These are phyloP conservation scores for Polydrusus tereticollis DNA, from an alignment of 2,888 invertebrate species.

Conservation along the genomic window DNA sequence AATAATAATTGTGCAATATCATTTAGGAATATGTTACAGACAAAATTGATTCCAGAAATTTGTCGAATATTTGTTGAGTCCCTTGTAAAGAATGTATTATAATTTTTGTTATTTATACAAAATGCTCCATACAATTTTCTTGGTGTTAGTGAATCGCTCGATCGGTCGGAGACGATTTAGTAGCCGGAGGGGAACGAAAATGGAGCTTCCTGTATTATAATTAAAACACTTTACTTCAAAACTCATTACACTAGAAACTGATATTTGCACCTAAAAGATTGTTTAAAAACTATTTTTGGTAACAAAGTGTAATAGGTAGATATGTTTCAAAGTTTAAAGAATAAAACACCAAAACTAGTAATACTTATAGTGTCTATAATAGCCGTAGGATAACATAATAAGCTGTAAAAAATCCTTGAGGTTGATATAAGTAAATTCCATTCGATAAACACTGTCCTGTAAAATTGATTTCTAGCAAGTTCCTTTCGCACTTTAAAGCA, in stretches of 20 bases:
- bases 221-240: background rate
- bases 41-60: no score
- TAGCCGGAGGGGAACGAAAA: no score
- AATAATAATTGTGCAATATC: slow-evolving; percentile 6
- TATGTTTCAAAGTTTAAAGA: slow-evolving; percentile 16
- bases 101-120: background rate
- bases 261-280: slow-evolving; percentile 21
- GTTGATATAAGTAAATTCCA: slow-evolving; percentile 38
- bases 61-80: background rate
- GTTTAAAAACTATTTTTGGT: slow-evolving; percentile 32
- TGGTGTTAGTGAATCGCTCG: no score
- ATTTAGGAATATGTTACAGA: no score
- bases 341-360: slow-evolving; percentile 38
- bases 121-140: slow-evolving; percentile 1
- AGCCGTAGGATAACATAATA: slow-evolving; percentile 13
- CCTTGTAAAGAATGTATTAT: background rate
- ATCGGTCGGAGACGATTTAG: no score
- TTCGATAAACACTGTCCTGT: slow-evolving; percentile 15
- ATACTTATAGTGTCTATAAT: slow-evolving; percentile 27
- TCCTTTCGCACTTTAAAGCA: no score
- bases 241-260: slow-evolving; percentile 6
- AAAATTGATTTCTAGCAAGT: background rate
- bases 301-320: slow-evolving; percentile 14
- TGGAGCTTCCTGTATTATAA: background rate
- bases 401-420: slow-evolving; percentile 31